Evolutionary conservation across 2,888 invertebrate species (phyloP), one percentile per base, ranked within the genome.

Genomic region (Acanthosoma haemorrhoidale): DNA sequence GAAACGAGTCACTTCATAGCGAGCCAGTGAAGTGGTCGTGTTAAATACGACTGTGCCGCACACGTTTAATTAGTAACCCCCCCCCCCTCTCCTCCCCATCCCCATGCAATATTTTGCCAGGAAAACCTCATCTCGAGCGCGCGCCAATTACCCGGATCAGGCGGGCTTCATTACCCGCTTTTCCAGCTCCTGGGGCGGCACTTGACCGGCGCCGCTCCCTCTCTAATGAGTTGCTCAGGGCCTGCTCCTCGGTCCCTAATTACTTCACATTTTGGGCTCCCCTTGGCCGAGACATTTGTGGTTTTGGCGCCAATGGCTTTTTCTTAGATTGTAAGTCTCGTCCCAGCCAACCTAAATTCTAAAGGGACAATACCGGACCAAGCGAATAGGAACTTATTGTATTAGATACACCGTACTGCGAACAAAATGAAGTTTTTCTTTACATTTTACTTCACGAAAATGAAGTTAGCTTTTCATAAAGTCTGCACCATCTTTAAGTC

Each of bases 251-350:
- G 25, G 5, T 25, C 51, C n/a, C 51, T 51, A 51, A 51, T 51
- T 51, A 51, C 51, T 51, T 51, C 51, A 51, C 29, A 51, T 51
- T 51, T 51, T 51, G n/a, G 25, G n/a, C 25, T 51, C 51, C 25
- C 8, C 11, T 51, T 25, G 51, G n/a, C 51, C 25, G 51, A n/a
- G 5, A 2, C 51, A 21, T 51, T 25, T 51, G 29, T 25, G 29
- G 51, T 51, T 25, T 25, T 51, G 21, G 8, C 51, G 51, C 29
- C 51, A 51, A 51, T 51, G 11, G n/a, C n/a, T n/a, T n/a, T n/a
- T n/a, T n/a, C n/a, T n/a, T n/a, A n/a, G n/a, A n/a, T n/a, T n/a
- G n/a, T n/a, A n/a, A n/a, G n/a, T n/a, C n/a, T n/a, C n/a, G n/a
- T n/a, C n/a, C n/a, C n/a, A n/a, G n/a, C n/a, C n/a, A n/a, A n/a